These are phyloP conservation scores for Ptychoptera albimana DNA, from an alignment of 2,888 invertebrate species.

Conservation along the genomic window DNA sequence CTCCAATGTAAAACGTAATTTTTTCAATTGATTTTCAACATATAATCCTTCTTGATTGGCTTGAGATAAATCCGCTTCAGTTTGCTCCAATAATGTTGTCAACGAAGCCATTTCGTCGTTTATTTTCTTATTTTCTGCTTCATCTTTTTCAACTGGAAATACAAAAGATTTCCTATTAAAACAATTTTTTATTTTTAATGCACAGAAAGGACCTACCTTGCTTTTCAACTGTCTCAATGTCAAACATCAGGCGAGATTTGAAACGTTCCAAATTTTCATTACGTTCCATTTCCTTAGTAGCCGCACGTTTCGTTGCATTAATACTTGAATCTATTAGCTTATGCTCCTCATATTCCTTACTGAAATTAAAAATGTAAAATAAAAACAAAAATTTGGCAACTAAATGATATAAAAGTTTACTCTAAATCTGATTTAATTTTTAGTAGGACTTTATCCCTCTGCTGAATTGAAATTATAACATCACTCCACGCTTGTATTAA, in stretches of 20 bases:
- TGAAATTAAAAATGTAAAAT: constrained; percentile 22
- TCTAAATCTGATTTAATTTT: constrained; percentile 42
- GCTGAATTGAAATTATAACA: constrained; percentile 50
- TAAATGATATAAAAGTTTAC: constrained; percentile 28
- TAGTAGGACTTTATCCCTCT: constrained; percentile 48
- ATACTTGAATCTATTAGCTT: constrained; percentile 39
- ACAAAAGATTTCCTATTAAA: neutral
- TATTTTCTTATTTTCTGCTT: constrained; percentile 32
- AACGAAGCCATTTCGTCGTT: constrained; percentile 39
- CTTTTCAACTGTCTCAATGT: constrained; percentile 33
- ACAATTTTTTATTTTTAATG: neutral
- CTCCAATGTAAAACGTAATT: constrained; percentile 30
- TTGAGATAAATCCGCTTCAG: constrained; percentile 41
- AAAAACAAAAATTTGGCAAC: too few relatives aligned
- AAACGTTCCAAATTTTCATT: constrained; percentile 46
- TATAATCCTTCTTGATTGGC: constrained; percentile 30
- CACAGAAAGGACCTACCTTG: constrained; percentile 27
- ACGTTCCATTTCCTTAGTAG: constrained; percentile 45
- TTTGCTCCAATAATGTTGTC: constrained; percentile 41
- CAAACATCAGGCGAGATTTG: constrained; percentile 39
- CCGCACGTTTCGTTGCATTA: constrained; percentile 48
- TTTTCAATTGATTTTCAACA: constrained; percentile 22
- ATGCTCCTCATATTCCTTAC: constrained; percentile 40
- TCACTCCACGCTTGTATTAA: constrained; percentile 59
- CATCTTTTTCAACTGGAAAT: constrained; percentile 35